Evolutionary conservation across 2,888 invertebrate genomes (phyloP).

Genomic region (Polyommatus iphigenia): DNA sequence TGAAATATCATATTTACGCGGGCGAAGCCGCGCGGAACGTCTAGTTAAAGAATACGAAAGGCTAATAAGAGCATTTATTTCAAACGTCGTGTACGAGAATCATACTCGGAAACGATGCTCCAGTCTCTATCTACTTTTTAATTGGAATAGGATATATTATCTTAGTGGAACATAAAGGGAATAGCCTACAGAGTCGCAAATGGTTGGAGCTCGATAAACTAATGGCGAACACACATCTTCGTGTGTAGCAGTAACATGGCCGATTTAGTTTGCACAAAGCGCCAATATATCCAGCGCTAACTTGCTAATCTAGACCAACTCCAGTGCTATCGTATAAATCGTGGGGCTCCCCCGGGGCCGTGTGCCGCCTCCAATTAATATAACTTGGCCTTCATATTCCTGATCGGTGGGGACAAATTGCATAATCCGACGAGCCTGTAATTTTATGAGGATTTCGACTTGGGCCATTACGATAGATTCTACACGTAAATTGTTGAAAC

Average conservation of each 20-base stretch:
- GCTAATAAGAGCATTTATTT: too few species aligned
- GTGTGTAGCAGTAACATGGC: slow-evolving; percentile 26
- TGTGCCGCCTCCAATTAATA: slow-evolving; percentile 72
- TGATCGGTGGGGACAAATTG: slow-evolving; percentile 53
- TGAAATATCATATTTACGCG: too few species aligned
- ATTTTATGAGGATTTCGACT: slow-evolving; percentile 18
- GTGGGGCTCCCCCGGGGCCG: slow-evolving; percentile 46
- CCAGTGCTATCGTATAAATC: slow-evolving; percentile 44
- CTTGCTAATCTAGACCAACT: slow-evolving; percentile 42
- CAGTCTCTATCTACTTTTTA: not conserved
- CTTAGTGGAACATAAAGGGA: slow-evolving; percentile 5
- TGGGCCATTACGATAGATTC: not conserved
- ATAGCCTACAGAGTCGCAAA: slow-evolving; percentile 4
- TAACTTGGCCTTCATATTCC: slow-evolving; percentile 65
- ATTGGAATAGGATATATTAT: not conserved
- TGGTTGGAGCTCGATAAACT: slow-evolving; percentile 11
- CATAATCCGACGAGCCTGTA: slow-evolving; percentile 39
- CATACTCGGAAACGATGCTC: not conserved
- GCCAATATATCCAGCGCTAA: slow-evolving; percentile 34
- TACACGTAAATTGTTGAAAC: slow-evolving; percentile 1
- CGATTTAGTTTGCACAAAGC: slow-evolving; percentile 36
- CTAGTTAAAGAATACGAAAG: too few species aligned
- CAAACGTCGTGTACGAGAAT: not conserved
- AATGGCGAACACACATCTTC: slow-evolving; percentile 26
- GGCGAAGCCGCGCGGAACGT: too few species aligned